phyloP scores from a whole-genome alignment of 1,140 invertebrate species.

The Elymnias hypermnestra region DNA sequence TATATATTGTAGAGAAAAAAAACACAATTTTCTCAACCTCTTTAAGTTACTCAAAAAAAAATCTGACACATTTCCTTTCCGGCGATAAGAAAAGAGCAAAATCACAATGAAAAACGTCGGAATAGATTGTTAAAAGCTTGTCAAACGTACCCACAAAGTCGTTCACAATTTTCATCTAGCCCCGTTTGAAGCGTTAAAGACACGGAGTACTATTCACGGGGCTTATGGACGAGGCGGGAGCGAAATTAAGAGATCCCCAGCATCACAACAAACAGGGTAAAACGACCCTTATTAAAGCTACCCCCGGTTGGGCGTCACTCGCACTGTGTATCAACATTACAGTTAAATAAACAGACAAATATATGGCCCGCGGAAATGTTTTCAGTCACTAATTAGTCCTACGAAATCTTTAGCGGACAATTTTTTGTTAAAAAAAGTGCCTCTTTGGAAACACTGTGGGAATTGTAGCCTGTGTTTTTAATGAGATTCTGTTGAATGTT shows the following conservation, averaged over 20 bases:
- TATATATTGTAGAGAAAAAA: no score
- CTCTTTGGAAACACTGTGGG: no score
- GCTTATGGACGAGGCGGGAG: slow-evolving; percentile 47
- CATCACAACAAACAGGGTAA: slow-evolving; percentile 47
- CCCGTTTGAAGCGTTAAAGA: slow-evolving; percentile 29
- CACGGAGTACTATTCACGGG: slow-evolving; percentile 49
- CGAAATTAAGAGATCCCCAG: slow-evolving; percentile 63
- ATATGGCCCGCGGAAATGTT: slow-evolving; percentile 17
- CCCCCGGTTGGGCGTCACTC: slow-evolving; percentile 13
- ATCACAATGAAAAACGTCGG: slow-evolving; percentile 15
- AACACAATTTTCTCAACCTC: no score
- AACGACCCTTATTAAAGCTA: slow-evolving; percentile 57
- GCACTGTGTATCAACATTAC: slow-evolving; percentile 19
- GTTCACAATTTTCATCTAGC: slow-evolving; percentile 23
- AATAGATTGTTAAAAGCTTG: slow-evolving; percentile 25
- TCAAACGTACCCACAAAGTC: slow-evolving; percentile 25
- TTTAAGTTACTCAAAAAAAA: not conserved
- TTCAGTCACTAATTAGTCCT: slow-evolving; percentile 17
- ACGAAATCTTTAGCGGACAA: slow-evolving; percentile 4
- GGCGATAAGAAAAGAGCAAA: not conserved
- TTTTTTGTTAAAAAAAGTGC: no score
- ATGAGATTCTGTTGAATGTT: no score
- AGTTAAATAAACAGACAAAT: slow-evolving; percentile 16
- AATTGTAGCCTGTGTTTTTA: no score
- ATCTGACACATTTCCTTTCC: not conserved